Conservation (phyloP, 2,888 invertebrate species). For the Eupsilia transversa region DNA sequence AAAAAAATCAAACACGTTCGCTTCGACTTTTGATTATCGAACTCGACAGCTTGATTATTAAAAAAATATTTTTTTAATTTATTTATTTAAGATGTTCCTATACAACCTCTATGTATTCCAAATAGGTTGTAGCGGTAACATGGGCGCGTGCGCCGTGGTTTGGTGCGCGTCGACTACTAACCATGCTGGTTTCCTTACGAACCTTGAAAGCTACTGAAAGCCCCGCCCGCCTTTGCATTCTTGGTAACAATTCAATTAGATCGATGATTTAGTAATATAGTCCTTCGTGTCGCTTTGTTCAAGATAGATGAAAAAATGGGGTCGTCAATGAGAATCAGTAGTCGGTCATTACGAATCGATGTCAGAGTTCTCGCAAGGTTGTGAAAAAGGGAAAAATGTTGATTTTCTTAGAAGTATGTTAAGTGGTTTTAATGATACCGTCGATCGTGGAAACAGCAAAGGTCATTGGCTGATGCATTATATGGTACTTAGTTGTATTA, state of each 20-base stretch:
- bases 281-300: slow-evolving; percentile 65
- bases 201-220: slow-evolving; percentile 88
- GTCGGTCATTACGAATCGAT: slow-evolving; percentile 55
- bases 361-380: slow-evolving; percentile 54
- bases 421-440: slow-evolving; percentile 18
- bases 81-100: slow-evolving; percentile 66
- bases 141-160: slow-evolving; percentile 84
- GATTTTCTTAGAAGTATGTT: slow-evolving; percentile 51
- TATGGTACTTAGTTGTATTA: slow-evolving; percentile 11
- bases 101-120: slow-evolving; percentile 84
- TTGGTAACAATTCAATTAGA: slow-evolving; percentile 69
- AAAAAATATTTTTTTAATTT: slow-evolving; percentile 31
- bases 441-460: slow-evolving; percentile 14
- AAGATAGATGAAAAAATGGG: slow-evolving; percentile 51
- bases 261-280: slow-evolving; percentile 64
- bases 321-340: slow-evolving; percentile 55
- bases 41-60: slow-evolving; percentile 65
- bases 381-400: slow-evolving; percentile 29
- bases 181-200: slow-evolving; percentile 71
- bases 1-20: slow-evolving; percentile 71
- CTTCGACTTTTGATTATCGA: slow-evolving; percentile 73
- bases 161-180: slow-evolving; percentile 82
- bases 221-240: slow-evolving; percentile 80
- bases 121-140: slow-evolving; percentile 83
- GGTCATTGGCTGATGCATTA: slow-evolving; percentile 41